A percentile compares a stretch with the other conserved stretches of the same genome.
These are phyloP conservation scores for Paralichthys olivaceus DNA, from an alignment of 2,113 vertebrate species.

Conservation along the genomic window DNA sequence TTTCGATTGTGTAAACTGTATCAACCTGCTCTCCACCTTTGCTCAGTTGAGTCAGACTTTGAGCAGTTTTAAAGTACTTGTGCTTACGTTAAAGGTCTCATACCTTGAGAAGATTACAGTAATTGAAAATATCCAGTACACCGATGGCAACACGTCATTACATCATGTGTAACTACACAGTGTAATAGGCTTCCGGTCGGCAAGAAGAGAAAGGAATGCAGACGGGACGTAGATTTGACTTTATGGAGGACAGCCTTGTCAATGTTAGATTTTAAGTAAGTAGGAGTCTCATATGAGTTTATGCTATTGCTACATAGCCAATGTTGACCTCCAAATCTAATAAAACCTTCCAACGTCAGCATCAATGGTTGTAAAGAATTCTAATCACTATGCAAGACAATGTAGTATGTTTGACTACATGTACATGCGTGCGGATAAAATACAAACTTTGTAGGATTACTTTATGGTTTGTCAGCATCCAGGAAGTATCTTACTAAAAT, in stretches of 20 bases:
- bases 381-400: too few species aligned
- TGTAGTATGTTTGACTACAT: too few species aligned
- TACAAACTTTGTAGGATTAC: too few species aligned
- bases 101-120: slow-evolving; percentile 18
- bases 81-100: neutral
- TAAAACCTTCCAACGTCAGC: too few species aligned
- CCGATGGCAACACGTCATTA: neutral
- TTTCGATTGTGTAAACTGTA: neutral
- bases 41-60: neutral
- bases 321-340: too few species aligned
- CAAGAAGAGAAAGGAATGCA: too few species aligned
- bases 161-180: neutral
- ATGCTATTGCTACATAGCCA: too few species aligned
- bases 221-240: too few species aligned
- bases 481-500: neutral
- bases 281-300: too few species aligned
- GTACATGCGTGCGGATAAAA: too few species aligned
- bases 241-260: too few species aligned
- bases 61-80: neutral
- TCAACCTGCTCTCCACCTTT: neutral
- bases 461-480: neutral
- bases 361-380: too few species aligned
- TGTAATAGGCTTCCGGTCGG: neutral
- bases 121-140: neutral
- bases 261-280: neutral